Evolutionary conservation across 1,140 invertebrate genomes (phyloP).

Genomic region (Pogonus chalceus): DNA sequence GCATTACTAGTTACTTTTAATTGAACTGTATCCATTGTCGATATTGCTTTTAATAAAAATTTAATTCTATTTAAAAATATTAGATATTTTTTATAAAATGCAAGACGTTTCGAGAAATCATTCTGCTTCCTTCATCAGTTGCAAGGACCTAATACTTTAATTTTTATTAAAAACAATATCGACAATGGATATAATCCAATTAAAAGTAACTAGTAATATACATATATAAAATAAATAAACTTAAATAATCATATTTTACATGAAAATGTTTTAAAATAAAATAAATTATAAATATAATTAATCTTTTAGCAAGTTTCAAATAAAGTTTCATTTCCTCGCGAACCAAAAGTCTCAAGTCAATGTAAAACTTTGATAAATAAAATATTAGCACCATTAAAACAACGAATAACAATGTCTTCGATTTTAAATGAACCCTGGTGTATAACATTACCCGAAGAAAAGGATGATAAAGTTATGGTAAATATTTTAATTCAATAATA

Average conservation of each 20-base stretch:
- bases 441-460: too few species aligned
- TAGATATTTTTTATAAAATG: too few species aligned
- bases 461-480: too few species aligned
- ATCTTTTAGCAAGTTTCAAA: conserved; percentile 55
- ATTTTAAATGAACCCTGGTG: conserved; percentile 56
- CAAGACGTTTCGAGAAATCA: too few species aligned
- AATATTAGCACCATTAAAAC: conserved; percentile 54
- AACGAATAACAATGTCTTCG: conserved; percentile 46
- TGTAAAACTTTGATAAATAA: conserved; percentile 57
- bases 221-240: conserved; percentile 4
- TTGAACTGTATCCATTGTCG: too few species aligned
- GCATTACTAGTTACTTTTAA: too few species aligned
- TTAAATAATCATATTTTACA: conserved; percentile 2
- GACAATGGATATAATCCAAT: not conserved
- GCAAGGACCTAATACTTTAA: not conserved
- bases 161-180: too few species aligned
- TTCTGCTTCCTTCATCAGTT: too few species aligned
- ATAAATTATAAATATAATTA: conserved; percentile 12
- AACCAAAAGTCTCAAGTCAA: conserved; percentile 48
- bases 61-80: too few species aligned
- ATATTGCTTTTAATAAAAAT: too few species aligned
- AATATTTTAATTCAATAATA: too few species aligned
- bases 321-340: conserved; percentile 56
- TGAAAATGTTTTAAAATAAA: conserved; percentile 11
- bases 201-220: conserved; percentile 2